Conservation (phyloP, 2,797 vertebrate species). For the Hippocampus kuda region DNA sequence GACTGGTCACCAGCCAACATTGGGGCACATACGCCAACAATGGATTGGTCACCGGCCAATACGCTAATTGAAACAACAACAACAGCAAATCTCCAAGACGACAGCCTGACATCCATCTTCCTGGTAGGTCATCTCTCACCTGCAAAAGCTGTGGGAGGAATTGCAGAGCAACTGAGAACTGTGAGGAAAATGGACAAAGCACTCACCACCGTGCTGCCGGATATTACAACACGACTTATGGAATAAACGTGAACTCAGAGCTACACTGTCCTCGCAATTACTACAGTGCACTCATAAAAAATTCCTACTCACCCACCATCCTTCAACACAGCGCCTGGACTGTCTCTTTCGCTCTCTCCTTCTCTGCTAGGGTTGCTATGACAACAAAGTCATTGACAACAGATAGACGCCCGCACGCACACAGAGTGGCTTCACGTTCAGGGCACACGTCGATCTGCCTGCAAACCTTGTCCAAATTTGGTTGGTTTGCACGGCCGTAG, state of each 20-base stretch:
- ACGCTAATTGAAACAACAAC: too few relatives aligned
- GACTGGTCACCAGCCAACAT: too few relatives aligned
- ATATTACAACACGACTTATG: background rate
- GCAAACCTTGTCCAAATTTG: slow-evolving; percentile 89
- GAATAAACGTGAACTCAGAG: background rate
- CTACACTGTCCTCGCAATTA: background rate
- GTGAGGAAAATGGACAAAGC: background rate
- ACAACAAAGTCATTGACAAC: slow-evolving; percentile 41
- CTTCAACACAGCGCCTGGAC: slow-evolving; percentile 24
- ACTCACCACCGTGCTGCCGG: background rate
- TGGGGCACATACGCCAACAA: too few relatives aligned
- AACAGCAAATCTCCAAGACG: too few relatives aligned
- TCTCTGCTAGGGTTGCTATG: slow-evolving; percentile 54
- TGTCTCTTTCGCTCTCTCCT: slow-evolving; percentile 11
- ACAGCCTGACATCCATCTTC: too few relatives aligned
- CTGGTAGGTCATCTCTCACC: too few relatives aligned
- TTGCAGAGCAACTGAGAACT: background rate
- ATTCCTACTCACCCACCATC: slow-evolving; percentile 4
- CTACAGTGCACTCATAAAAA: background rate
- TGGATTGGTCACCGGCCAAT: too few relatives aligned
- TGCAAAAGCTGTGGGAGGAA: too few relatives aligned
- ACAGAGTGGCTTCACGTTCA: slow-evolving; percentile 67
- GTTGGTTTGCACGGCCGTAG: slow-evolving; percentile 68
- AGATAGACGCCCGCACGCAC: slow-evolving; percentile 47
- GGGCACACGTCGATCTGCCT: slow-evolving; percentile 78